Conservation (phyloP, 1,140 invertebrate species). For the Aphelenchoides fujianensis region DNA sequence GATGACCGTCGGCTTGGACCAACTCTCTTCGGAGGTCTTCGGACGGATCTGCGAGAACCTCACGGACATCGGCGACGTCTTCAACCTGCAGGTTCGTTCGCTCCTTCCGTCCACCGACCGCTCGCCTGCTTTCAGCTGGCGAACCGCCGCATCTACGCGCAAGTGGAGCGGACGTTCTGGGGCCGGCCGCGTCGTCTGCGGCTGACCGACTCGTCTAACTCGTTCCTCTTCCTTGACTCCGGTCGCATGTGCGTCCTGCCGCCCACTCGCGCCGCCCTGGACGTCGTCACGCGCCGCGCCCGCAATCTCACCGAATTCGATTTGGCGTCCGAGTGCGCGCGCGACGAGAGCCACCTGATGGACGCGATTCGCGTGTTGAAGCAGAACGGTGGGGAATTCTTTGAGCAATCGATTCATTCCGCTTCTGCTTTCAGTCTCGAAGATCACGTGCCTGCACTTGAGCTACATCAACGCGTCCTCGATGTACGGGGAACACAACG, state of each 20-base stretch:
- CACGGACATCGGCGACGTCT: background rate
- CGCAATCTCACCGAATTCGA: constrained; percentile 13
- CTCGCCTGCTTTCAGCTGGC: background rate
- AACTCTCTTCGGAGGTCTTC: background rate
- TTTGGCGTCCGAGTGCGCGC: background rate
- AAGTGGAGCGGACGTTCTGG: constrained; percentile 8
- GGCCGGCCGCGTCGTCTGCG: background rate
- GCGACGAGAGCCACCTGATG: background rate
- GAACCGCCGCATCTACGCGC: background rate
- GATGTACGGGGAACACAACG: constrained; percentile 2
- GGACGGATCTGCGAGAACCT: background rate
- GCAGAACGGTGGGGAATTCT: constrained; percentile 7
- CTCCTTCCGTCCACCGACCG: background rate
- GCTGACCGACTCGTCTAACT: background rate
- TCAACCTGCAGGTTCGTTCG: background rate
- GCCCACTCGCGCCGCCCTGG: background rate
- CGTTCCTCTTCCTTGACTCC: background rate
- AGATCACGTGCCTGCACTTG: constrained; percentile 2
- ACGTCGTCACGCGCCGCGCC: background rate
- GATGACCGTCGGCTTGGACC: no score
- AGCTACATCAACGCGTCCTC: background rate
- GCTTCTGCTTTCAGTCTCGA: constrained; percentile 13
- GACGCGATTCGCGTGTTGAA: background rate
- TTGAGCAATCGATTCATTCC: no score
- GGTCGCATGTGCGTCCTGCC: background rate